phyloP scores from a whole-genome alignment of 1,140 invertebrate species.

The Euura lappo region DNA sequence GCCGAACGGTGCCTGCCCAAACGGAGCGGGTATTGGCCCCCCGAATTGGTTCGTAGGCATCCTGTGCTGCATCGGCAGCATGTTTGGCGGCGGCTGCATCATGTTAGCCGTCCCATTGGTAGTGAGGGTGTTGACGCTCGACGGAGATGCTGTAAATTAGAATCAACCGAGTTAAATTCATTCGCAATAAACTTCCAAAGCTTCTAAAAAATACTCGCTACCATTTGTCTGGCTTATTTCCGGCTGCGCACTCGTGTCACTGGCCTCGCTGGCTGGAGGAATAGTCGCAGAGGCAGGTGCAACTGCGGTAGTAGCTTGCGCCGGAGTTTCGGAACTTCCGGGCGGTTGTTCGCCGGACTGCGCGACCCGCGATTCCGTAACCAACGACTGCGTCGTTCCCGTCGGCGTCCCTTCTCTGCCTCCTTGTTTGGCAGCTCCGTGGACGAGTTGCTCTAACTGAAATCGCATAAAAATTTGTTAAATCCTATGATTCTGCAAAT shows the following conservation, averaged over 20 bases:
- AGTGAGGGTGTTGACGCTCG: neutral
- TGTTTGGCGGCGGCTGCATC: conserved; percentile 64
- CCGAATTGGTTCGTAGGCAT: conserved; percentile 65
- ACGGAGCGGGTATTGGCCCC: conserved; percentile 62
- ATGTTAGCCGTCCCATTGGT: conserved; percentile 51
- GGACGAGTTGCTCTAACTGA: conserved; percentile 56
- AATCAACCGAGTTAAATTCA: neutral
- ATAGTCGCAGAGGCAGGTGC: conserved; percentile 53
- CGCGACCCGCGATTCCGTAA: conserved; percentile 37
- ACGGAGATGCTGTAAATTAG: neutral
- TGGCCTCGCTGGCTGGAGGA: conserved; percentile 44
- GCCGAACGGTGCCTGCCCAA: conserved; percentile 70
- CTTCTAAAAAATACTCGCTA: conserved; percentile 18
- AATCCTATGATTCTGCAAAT: too few species aligned
- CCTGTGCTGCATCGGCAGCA: conserved; percentile 64
- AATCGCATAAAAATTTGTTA: neutral
- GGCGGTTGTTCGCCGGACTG: conserved; percentile 39
- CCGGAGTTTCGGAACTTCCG: conserved; percentile 44
- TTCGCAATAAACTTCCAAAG: conserved; percentile 1
- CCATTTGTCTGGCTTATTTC: conserved; percentile 52
- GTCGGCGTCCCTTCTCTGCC: conserved; percentile 30
- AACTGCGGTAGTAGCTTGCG: conserved; percentile 48
- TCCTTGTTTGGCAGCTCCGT: conserved; percentile 52
- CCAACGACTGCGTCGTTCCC: conserved; percentile 29
- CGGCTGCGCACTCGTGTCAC: conserved; percentile 35